Evolutionary conservation across 2,888 invertebrate genomes (phyloP).

Genomic region (Dusona sp.): DNA sequence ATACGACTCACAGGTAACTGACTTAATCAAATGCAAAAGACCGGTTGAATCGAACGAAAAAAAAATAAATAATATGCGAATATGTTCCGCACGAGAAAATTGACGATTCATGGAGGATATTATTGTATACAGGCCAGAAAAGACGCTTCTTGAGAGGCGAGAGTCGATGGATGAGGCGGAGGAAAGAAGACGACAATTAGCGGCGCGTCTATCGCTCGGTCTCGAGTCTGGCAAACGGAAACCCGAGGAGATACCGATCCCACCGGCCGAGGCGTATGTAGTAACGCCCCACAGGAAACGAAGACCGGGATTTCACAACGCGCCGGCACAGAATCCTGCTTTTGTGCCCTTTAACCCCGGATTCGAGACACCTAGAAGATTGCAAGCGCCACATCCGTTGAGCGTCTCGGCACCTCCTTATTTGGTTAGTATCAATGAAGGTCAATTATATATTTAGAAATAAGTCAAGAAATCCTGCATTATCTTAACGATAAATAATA

Average conservation of each 20-base stretch:
- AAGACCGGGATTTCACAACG: slow-evolving; percentile 94
- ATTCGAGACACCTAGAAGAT: slow-evolving; percentile 85
- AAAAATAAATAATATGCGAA: background rate
- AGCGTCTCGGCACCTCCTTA: slow-evolving; percentile 92
- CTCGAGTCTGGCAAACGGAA: slow-evolving; percentile 88
- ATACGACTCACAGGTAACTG: slow-evolving; percentile 80
- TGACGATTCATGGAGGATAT: slow-evolving; percentile 18
- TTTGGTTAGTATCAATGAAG: slow-evolving; percentile 76
- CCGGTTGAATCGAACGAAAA: background rate
- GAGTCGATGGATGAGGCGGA: slow-evolving; percentile 83
- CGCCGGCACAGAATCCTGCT: slow-evolving; percentile 94
- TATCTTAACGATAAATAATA: background rate
- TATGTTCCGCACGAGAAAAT: slow-evolving; percentile 21
- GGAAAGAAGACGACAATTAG: slow-evolving; percentile 81
- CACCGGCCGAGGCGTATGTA: slow-evolving; percentile 92
- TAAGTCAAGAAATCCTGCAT: background rate
- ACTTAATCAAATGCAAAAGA: slow-evolving; percentile 1
- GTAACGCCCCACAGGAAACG: slow-evolving; percentile 95
- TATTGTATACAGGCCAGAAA: slow-evolving; percentile 78
- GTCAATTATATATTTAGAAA: background rate
- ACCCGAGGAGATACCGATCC: slow-evolving; percentile 89
- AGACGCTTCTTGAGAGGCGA: slow-evolving; percentile 81
- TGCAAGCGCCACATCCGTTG: slow-evolving; percentile 89
- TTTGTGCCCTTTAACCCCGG: slow-evolving; percentile 90
- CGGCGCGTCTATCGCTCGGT: slow-evolving; percentile 86